Base-by-base conservation (phyloP, 2,888 invertebrate genomes). In the Cylloceria caligata region DNA sequence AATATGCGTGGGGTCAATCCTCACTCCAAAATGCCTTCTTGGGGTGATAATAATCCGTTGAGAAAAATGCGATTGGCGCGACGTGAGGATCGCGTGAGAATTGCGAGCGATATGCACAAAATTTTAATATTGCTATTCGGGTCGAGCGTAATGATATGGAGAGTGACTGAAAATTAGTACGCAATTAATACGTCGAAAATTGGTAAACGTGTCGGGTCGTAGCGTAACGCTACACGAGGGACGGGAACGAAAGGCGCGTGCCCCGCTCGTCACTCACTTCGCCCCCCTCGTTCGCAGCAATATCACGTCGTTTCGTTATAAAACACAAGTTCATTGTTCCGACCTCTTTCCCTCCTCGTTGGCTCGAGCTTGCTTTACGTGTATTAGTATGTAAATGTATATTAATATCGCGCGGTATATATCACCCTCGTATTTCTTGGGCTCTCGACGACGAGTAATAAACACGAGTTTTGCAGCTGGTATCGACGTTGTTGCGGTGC, bases 291-390 rank as follows among this genome's bases (percentile, higher is more conserved):
- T 71, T 76, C 67, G 76, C 45, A 36, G 30, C 34, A 62, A 77
- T 83, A 81, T 84, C 84, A 75, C 72, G 69, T 79, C 74, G 75
- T 83, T 81, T 78, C 78, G 79, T 83, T 88, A 87, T 87, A 88
- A 89, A 87, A 88, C 84, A 86, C 88, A 89, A 88, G 89, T 90
- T 90, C 90, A 90, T 89, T 89, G 89, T 89, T 88, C 88, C 88
- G 86, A 88, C 87, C 88, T 87, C 86, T 86, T 88, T 87, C 47
- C 45, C 19, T 78, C 42, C 34, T 30, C 34, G 47, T 9, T 34
- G 19, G 30, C 16, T 45, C 45, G 39, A 68, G 49, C 34, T 36
- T 62, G 24, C 27, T 68, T 64, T 55, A 47, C 45, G 45, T 13
- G 62, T 24, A 60, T 74, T 55, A 68, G 68, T 68, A 68, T 34